Evolutionary conservation across 2,888 invertebrate species (phyloP), one percentile per base, ranked within the genome.

Genomic region (Tholera decimalis): DNA sequence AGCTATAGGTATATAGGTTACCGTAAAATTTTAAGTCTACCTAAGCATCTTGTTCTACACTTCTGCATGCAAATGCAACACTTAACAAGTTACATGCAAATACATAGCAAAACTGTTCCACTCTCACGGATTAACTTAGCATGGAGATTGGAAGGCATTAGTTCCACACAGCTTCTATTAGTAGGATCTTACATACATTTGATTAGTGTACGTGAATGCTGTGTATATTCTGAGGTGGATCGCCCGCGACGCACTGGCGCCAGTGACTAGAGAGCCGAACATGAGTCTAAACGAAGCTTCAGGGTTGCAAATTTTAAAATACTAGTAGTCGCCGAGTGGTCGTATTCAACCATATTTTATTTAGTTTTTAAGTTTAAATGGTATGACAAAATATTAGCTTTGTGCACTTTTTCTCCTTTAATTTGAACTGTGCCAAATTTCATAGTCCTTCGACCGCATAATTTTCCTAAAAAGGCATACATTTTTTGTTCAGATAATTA

Each of bases 181-280:
- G 60, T 60, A 57, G 49, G 46, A 47, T 49, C 51, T 56, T 64
- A 50, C 49, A 54, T 30, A 46, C 51, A 56, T 72, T 67, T 67
- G 44, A 77, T 64, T 72, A 76, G 60, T 57, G 61, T 44, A 47
- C 44, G 51, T 43, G 47, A 24, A 71, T 57, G n/a, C 13, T 63
- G 44, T 44, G 33, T 47, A 39, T 37, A 56, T 61, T 57, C 53
- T 53, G 57, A 39, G 47, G 53, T 46, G 58, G 49, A 50, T 11
- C 22, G 51, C 54, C 46, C 22, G 71, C 71, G 73, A 62, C 73
- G 28, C 28, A 39, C 24, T 62, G 77, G 73, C 76, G 68, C 73
- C 77, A 54, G 55, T 53, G 41, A 46, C 62, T 55, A 54, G 56
- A 54, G 56, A 77, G 18, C 28, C 60, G n/a, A 57, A 67, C 67